Base-by-base conservation (phyloP, 2,797 vertebrate species). In the Arrhamphus sclerolepis region DNA sequence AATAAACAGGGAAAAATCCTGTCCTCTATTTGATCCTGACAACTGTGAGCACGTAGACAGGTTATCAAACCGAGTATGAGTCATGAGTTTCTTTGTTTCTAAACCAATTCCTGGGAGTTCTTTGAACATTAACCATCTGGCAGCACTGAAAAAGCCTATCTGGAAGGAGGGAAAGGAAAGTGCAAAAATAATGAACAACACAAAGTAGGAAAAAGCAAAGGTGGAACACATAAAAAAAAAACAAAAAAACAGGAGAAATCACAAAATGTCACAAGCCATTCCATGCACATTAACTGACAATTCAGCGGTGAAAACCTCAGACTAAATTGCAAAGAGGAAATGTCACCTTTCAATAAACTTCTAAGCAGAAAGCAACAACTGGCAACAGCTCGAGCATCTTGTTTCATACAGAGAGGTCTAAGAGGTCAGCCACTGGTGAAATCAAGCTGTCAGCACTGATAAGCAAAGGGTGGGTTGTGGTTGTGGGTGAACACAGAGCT, bases 381-480 rank as follows among this genome's bases (percentile, higher is more conserved):
- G 62, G 60, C 56, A 75, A 77, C 43, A 58, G 68, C 67, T 70
- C 46, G 52, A 44, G 54, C 46, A 77, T 10, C 38, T 70, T 20
- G 7, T 80, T 77, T 73, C 64, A 71, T 60, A 53, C 47, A 50
- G 55, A 50, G 40, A 67, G 65, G 72, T 77, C 58, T 51, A 34
- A 18, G 77, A 74, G 72, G 81, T 85, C 72, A 79, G 74, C 66
- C 53, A 52, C 50, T 43, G 50, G 69, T 52, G 66, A 80, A 84
- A 64, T 50, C 14, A n/a, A 62, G 56, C 63, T 65, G 84, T 80
- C 85, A 81, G 80, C 70, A 47, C 63, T 72, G 56, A 53, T 58
- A 71, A 67, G 69, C 16, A 65, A 44, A 20, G n/a, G 51, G 39
- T 22, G 17, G 49, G 24, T 42, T 58, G 59, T 53, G 52, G 47